Evolutionary conservation across 2,888 invertebrate genomes (phyloP), one percentile per base, ranked within the genome.

Genomic region (Rhagonycha lutea): DNA sequence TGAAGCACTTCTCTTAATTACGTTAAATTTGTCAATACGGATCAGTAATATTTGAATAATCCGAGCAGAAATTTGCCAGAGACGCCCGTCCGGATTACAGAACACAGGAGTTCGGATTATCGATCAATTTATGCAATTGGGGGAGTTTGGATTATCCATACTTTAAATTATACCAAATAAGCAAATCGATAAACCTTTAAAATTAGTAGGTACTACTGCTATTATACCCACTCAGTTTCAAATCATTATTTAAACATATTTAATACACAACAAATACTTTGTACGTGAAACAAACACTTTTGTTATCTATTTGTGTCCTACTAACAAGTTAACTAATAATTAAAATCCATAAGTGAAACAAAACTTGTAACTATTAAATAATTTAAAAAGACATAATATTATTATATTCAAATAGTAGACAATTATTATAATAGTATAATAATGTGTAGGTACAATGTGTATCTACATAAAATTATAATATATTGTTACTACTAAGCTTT

Each of bases 261-360:
- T 47, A 47, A 47, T 47, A 47, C 7, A 47, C n/a, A 47, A 47
- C n/a, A 47, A 47, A 47, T 47, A 47, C n/a, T 26, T 12, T 4
- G 14, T 24, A 69, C 18, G 26, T 63, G 29, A 26, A 69, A 71
- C 60, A 71, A 75, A 75, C 75, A 71, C 70, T 74, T 32, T 28
- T 63, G 62, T 72, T 74, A 74, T 74, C 74, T 65, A 60, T 70
- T 60, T 67, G 68, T 60, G 74, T 67, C 67, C 74, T 61, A 74
- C 74, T 74, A 70, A 65, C 65, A 67, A 70, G 32, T 32, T n/a
- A 32, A 47, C 47, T n/a, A 47, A 47, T n/a, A 47, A 47, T 2
- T n/a, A 47, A 47, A 47, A 47, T 47, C n/a, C 4, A 4, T 1
- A 47, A 8, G n/a, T 47, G 7, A 47, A 47, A n/a, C 47, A 47